Conservation (phyloP, 2,797 vertebrate genomes). For the Phyllotis vaccarum region DNA sequence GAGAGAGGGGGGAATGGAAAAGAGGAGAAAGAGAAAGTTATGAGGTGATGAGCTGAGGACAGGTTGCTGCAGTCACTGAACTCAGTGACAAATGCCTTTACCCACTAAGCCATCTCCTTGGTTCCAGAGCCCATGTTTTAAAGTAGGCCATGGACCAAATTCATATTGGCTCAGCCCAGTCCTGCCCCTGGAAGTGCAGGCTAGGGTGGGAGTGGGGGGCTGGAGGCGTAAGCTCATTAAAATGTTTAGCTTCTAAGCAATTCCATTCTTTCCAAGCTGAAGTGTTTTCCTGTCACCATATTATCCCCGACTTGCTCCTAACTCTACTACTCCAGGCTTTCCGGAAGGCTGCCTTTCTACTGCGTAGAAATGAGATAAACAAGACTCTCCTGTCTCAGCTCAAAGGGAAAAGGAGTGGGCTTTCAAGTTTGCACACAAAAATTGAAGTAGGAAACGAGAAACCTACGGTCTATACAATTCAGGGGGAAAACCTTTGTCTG, state of each 20-base stretch:
- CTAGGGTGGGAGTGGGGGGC: not conserved
- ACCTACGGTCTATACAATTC: not conserved
- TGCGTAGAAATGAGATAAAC: conserved; percentile 31
- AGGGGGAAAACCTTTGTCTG: not conserved
- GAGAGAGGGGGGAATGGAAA: too few relatives aligned
- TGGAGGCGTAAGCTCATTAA: conserved; percentile 29
- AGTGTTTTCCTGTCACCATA: conserved; percentile 43
- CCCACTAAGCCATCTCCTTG: not conserved
- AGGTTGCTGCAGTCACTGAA: not conserved
- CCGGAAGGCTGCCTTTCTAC: conserved; percentile 39
- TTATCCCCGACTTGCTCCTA: conserved; percentile 54
- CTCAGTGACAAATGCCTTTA: not conserved
- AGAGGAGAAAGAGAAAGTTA: not conserved
- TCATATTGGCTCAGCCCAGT: not conserved
- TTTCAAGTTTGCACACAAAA: conserved; percentile 1
- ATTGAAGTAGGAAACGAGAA: conserved; percentile 11
- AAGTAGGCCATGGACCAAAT: conserved; percentile 9
- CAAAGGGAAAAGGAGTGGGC: not conserved
- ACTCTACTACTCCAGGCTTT: not conserved
- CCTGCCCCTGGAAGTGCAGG: not conserved
- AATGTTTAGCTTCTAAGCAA: conserved; percentile 49
- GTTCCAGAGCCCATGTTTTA: conserved; percentile 13
- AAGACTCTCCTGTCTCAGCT: not conserved
- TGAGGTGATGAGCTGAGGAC: not conserved
- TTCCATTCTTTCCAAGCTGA: conserved; percentile 64